Conservation (phyloP, 2,797 vertebrate species). For the Pseudomugil tenellus region DNA sequence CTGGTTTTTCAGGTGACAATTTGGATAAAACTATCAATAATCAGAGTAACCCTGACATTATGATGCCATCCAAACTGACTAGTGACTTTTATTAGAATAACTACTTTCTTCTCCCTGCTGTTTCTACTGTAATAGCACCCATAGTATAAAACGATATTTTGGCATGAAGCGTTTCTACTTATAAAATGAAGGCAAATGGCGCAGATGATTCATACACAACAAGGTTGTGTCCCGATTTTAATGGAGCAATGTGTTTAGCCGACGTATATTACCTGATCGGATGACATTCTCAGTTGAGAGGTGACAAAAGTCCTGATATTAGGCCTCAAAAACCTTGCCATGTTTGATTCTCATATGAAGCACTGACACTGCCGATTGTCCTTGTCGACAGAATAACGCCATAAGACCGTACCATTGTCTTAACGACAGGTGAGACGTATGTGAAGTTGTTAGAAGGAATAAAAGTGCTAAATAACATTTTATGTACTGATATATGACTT, state of each 20-base stretch:
- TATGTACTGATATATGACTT: fast-evolving
- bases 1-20: background rate
- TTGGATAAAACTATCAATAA: background rate
- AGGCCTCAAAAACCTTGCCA: slow-evolving; percentile 78
- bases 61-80: no score
- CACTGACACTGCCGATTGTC: slow-evolving; percentile 31
- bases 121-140: background rate
- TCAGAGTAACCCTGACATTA: background rate
- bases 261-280: slow-evolving; percentile 73
- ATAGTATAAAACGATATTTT: background rate
- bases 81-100: background rate
- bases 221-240: background rate
- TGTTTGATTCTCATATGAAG: slow-evolving; percentile 23
- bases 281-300: slow-evolving; percentile 77
- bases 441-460: background rate
- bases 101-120: background rate
- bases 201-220: background rate
- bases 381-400: slow-evolving; percentile 60
- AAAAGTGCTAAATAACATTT: background rate
- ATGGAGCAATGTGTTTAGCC: background rate
- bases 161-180: background rate
- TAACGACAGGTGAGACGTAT: slow-evolving; percentile 3
- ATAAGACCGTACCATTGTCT: slow-evolving; percentile 69
- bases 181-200: background rate
- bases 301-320: slow-evolving; percentile 69